A percentile compares a stretch with the other conserved stretches of the same genome.
phyloP scores from a whole-genome alignment of 2,113 vertebrate species.

The Butastur rufipennis region DNA sequence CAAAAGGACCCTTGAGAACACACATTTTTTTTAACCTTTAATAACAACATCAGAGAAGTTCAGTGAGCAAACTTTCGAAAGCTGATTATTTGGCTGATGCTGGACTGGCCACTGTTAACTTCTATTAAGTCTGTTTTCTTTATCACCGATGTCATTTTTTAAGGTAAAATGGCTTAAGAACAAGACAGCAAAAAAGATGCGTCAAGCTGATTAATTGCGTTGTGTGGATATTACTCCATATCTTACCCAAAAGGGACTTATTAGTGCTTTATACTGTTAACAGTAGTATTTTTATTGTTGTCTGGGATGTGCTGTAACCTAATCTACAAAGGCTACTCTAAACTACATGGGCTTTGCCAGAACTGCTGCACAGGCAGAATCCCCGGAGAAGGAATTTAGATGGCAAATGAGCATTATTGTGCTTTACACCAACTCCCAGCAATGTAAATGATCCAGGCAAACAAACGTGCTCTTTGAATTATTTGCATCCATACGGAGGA shows the following conservation, averaged over 20 bases:
- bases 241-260: not conserved
- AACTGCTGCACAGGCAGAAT: not conserved
- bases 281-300: not conserved
- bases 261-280: not conserved
- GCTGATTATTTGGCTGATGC: not conserved
- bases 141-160: not conserved
- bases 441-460: not conserved
- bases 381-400: not conserved
- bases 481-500: not conserved
- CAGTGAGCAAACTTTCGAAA: not conserved
- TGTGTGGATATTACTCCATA: not conserved
- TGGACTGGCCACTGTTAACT: not conserved
- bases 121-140: not conserved
- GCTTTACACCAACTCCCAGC: slow-evolving; percentile 30
- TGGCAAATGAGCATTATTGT: slow-evolving; percentile 32
- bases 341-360: not conserved
- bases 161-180: not conserved
- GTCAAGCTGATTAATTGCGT: not conserved
- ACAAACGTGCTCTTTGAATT: slow-evolving; percentile 23
- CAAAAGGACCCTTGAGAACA: not conserved
- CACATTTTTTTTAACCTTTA: not conserved
- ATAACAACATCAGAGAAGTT: not conserved
- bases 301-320: not conserved
- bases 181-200: not conserved
- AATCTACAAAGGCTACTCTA: not conserved